Base-by-base conservation (phyloP, 2,797 vertebrate genomes). In the Enteromius fasciolatus region DNA sequence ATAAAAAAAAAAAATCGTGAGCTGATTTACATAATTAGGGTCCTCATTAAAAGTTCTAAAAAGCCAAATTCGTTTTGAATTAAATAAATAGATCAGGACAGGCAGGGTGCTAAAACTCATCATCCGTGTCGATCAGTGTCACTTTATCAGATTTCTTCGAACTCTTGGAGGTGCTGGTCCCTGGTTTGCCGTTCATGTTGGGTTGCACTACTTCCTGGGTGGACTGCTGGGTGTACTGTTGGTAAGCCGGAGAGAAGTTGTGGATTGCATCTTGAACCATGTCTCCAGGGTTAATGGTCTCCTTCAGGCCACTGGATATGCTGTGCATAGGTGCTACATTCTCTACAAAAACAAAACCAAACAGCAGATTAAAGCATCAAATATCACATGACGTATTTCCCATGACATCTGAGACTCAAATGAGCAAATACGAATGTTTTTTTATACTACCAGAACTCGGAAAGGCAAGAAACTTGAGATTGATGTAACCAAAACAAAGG, bases 161-260 rank as follows among this genome's bases (percentile, higher is more conserved):
- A 89, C 87, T 95, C 87, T 90, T 96, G 84, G 59, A 81, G 78
- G 46, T 23, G 86, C 88, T 63, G 0, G 88, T 75, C n/a, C 68
- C 78, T 14, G 69, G 18, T 0, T 94, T 95, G 25, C 94, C 94
- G 0, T 95, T 96, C 10, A 92, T 72, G 76, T 91, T 90, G 0
- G 95, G 94, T 64, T 15, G 89, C 63, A 95, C 93, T 66, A 95
- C 94, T 80, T 99, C 97, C 57, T 97, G 96, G 2, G 95, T 98
- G 1, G 98, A 95, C 85, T 98, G 97, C 94, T 97, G 98, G 0
- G 98, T 99, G 93, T 99, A 99, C 94, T 99, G 97, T 94, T 99
- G 98, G 94, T 99, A 99, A 76, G 98, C 98, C 0, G 98, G 98
- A 0, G 98, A 99, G 93, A 99, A 99, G 94, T 99, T 99, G 90